Evolutionary conservation across 1,140 invertebrate genomes (phyloP), one percentile per base, ranked within the genome.

Genomic region (Aethina tumida): DNA sequence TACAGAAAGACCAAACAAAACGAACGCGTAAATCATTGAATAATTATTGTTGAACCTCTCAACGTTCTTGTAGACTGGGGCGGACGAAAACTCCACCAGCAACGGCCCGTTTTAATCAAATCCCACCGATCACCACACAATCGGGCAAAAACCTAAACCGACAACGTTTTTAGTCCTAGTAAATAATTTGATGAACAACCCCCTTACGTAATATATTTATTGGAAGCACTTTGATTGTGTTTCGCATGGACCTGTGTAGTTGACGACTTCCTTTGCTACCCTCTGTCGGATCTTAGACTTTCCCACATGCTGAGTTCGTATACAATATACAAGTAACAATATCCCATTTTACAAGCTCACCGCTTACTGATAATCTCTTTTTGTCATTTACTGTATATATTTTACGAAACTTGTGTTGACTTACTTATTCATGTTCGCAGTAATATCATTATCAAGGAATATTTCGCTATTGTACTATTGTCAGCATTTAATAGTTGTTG

Each of bases 11-110:
- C n/a, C n/a, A n/a, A n/a, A 19, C 17, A 18, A 19, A 32, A 32
- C 17, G 21, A 16, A 32, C 18, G 21, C 30, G 30, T 32, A 32
- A 32, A 32, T 32, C 30, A 32, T 32, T 32, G 15, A n/a, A 32
- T 32, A 32, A 32, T 32, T 32, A 32, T 32, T 32, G 15, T 32
- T 18, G 30, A 32, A 32, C 30, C 21, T 32, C 30, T 32, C 16
- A 32, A 15, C 30, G 21, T 16, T 15, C 15, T 32, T 32, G 30
- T 32, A 32, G 12, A 19, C 16, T 14, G 30, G 30, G 16, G 21
- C 21, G 17, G 15, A 19, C 17, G n/a, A 4, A 18, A 15, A 16
- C 30, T 19, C 30, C 30, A n/a, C n/a, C n/a, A n/a, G n/a, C n/a
- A n/a, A n/a, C n/a, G n/a, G n/a, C n/a, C n/a, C n/a, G n/a, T n/a